These are phyloP conservation scores for Minunthozetes semirufus DNA, from an alignment of 2,888 invertebrate species.

Conservation along the genomic window DNA sequence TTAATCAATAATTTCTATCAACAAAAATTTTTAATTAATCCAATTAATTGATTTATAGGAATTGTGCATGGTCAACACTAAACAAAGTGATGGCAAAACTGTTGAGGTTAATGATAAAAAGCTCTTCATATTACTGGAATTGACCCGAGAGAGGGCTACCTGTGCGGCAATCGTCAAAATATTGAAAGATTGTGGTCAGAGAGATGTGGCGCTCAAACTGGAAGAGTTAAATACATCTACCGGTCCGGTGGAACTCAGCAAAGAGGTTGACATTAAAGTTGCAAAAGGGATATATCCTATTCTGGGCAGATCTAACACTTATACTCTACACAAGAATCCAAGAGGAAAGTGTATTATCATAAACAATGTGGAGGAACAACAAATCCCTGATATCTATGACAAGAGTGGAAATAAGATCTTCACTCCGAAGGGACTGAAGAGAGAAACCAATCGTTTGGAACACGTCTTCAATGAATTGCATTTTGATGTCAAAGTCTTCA, in stretches of 20 bases:
- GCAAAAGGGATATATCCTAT: not conserved
- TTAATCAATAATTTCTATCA: too few species aligned
- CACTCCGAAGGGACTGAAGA: not conserved
- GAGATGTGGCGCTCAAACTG: not conserved
- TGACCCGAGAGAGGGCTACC: not conserved
- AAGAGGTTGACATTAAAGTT: not conserved
- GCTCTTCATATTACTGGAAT: not conserved
- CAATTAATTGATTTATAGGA: not conserved
- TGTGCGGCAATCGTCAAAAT: not conserved
- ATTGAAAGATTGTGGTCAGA: not conserved
- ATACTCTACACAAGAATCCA: not conserved
- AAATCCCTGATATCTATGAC: too few species aligned
- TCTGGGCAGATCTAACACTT: not conserved
- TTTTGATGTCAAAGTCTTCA: not conserved
- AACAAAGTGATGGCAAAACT: too few species aligned
- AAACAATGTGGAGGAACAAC: not conserved
- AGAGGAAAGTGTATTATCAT: constrained; percentile 12
- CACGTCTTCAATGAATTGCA: not conserved
- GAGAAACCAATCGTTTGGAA: not conserved
- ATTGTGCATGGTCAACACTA: too few species aligned
- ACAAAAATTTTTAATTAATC: too few species aligned
- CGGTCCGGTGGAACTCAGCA: not conserved
- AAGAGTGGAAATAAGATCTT: too few species aligned
- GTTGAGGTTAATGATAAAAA: not conserved
- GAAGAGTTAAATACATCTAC: not conserved